Conservation (phyloP, 2,797 vertebrate genomes). For the Pitangus sulphuratus region DNA sequence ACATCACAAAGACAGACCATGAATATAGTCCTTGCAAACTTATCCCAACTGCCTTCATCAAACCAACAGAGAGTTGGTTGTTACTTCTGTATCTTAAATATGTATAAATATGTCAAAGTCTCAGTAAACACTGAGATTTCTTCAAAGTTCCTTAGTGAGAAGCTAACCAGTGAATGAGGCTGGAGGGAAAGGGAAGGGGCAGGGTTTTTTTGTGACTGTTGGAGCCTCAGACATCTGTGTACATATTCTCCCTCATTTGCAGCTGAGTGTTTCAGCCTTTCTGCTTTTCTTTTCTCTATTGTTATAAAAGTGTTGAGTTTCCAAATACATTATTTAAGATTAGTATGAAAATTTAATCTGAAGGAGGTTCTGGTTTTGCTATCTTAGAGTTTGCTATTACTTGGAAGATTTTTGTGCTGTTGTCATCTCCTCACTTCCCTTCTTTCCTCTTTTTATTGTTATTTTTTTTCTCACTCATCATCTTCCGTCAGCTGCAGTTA, state of each 20-base stretch:
- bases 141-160: slow-evolving; percentile 51
- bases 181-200: background rate
- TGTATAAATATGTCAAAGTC: slow-evolving; percentile 58
- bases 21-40: slow-evolving; percentile 39
- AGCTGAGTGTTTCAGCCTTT: slow-evolving; percentile 27
- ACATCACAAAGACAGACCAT: background rate
- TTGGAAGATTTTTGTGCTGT: slow-evolving; percentile 49
- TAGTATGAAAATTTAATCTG: slow-evolving; percentile 74
- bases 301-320: slow-evolving; percentile 51
- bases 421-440: slow-evolving; percentile 32
- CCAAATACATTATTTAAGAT: slow-evolving; percentile 76
- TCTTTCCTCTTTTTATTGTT: slow-evolving; percentile 39
- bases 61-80: slow-evolving; percentile 49
- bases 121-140: slow-evolving; percentile 43
- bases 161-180: background rate
- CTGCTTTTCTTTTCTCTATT: slow-evolving; percentile 54
- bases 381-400: slow-evolving; percentile 48
- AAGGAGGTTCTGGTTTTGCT: slow-evolving; percentile 59
- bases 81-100: slow-evolving; percentile 56
- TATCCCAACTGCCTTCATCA: slow-evolving; percentile 28
- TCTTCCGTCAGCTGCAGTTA: slow-evolving; percentile 37
- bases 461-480: slow-evolving; percentile 50
- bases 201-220: background rate
- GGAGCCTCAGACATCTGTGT: background rate
- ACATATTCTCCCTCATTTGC: slow-evolving; percentile 49